Base-by-base conservation (phyloP, 1,140 invertebrate genomes). In the Drosophila jambulina region DNA sequence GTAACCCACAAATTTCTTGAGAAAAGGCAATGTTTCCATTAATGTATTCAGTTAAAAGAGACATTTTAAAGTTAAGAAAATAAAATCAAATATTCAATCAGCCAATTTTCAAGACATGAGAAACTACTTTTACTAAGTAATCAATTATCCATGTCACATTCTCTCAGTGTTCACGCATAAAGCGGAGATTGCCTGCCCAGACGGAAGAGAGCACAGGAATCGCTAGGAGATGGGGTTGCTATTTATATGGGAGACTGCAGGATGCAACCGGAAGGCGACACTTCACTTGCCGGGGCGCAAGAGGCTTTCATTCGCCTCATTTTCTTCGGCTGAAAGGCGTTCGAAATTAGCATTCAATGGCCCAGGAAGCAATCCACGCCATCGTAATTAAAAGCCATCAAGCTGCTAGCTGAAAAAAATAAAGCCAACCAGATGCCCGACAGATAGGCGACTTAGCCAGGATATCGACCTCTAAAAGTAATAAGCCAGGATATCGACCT, bases 401-500 rank as follows among this genome's bases (percentile, higher is more conserved):
- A 29, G 53, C 34, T 27, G 53, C 9, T 19, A 13, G 42, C 34
- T 36, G 6, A 17, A 38, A 34, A 59, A 53, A 54, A 36, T 46
- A 12, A 13, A 71, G 17, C 32, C 13, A 38, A 36, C n/a, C n/a
- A 34, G 40, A 75, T 21, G 32, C n/a, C 32, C 29, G 27, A 3
- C 38, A 32, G 42, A 60, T 19, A 48, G 45, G 19, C 25, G 13
- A 21, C 32, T 36, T 58, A 34, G 54, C 49, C 19, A 72, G 85
- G 78, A 84, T 88, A 81, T 88, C 85, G 84, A 90, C 67, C 85
- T 75, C 36, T 25, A 56, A 56, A 25, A 56, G n/a, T 38, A 38
- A 51, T 17, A 38, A n/a, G 27, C 19, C 19, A 72, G 85, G 78
- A 84, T 88, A 81, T 88, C 85, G 84, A 90, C 70, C 85, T 69